These are phyloP conservation scores for Todiramphus saurophagus DNA, from an alignment of 2,113 vertebrate genomes.

Conservation along the genomic window DNA sequence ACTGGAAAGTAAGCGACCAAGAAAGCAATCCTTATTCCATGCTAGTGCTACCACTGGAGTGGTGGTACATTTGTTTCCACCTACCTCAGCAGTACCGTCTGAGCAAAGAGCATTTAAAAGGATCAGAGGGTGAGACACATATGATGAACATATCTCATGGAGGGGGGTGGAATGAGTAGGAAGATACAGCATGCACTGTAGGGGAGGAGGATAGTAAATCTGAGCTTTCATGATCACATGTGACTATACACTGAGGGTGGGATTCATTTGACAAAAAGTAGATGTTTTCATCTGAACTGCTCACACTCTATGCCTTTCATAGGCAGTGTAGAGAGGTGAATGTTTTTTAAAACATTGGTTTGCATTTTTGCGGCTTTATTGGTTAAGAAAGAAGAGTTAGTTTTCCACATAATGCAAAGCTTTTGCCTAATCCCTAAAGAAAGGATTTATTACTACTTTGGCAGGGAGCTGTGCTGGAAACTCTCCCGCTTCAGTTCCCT, in stretches of 20 bases:
- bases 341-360: neutral
- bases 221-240: neutral
- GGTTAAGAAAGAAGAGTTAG: conserved; percentile 29
- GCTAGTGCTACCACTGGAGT: neutral
- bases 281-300: neutral
- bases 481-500: conserved; percentile 23
- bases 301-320: neutral
- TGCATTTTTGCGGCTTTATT: neutral
- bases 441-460: conserved; percentile 57
- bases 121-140: neutral
- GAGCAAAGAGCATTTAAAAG: neutral
- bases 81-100: neutral
- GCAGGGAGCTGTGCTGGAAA: conserved; percentile 37
- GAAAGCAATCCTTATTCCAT: neutral
- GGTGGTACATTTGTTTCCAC: neutral
- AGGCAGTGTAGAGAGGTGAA: neutral
- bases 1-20: neutral
- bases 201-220: conserved; percentile 29
- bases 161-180: conserved; percentile 31
- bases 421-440: conserved; percentile 40
- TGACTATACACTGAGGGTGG: neutral
- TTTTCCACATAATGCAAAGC: conserved; percentile 41
- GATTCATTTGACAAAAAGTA: conserved; percentile 19
- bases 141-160: conserved; percentile 12
- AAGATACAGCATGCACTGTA: neutral